phyloP scores from a whole-genome alignment of 2,797 vertebrate genomes.

The Poecile montanus region DNA sequence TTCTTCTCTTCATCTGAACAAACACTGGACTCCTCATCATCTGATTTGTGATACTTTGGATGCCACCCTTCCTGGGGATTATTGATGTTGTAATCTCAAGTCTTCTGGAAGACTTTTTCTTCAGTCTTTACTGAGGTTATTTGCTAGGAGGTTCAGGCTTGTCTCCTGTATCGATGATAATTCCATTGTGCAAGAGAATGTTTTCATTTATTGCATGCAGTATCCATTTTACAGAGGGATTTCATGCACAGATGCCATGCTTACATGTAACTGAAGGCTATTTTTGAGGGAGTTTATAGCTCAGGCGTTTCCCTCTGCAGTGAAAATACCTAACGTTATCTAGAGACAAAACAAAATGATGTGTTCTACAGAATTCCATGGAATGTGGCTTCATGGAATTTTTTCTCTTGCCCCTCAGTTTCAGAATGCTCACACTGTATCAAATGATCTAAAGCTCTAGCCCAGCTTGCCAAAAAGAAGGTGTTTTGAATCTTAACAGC shows the following conservation, averaged over 20 bases:
- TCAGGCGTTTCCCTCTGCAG: background rate
- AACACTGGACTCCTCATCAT: background rate
- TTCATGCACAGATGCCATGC: background rate
- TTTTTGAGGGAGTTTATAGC: background rate
- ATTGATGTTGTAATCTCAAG: background rate
- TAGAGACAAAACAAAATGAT: background rate
- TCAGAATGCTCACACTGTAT: background rate
- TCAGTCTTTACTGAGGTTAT: background rate
- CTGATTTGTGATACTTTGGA: background rate
- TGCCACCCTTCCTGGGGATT: background rate
- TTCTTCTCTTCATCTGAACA: background rate
- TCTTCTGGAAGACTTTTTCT: background rate
- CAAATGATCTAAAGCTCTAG: background rate
- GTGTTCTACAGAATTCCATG: background rate
- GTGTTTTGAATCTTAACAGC: background rate
- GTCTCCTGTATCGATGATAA: accelerated
- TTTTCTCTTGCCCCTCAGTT: background rate
- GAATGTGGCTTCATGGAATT: background rate
- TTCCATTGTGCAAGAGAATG: background rate
- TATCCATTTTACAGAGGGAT: background rate
- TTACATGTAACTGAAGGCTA: background rate
- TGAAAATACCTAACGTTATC: background rate
- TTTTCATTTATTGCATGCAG: background rate
- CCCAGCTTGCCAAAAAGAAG: background rate
- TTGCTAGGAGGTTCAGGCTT: background rate